Conservation (phyloP, 2,888 invertebrate species). For the Plagodis pulveraria region DNA sequence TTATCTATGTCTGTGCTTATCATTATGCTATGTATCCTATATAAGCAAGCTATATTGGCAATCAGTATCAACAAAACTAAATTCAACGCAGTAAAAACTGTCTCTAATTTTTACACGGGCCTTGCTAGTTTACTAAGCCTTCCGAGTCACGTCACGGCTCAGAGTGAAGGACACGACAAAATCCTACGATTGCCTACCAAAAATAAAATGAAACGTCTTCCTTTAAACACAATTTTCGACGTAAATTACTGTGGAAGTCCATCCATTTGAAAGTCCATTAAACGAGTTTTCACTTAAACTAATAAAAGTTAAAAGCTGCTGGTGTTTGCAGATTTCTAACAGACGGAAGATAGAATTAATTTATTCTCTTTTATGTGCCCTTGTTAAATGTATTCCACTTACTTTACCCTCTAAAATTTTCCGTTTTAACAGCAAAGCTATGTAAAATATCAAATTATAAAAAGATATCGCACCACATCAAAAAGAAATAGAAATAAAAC, state of each 20-base stretch:
- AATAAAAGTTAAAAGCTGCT: constrained; percentile 29
- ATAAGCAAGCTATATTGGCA: background rate
- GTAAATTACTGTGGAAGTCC: constrained; percentile 26
- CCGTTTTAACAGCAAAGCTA: constrained; percentile 1
- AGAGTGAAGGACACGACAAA: constrained; percentile 34
- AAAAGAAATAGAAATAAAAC: constrained; percentile 12
- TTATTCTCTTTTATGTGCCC: constrained; percentile 19
- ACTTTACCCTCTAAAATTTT: background rate
- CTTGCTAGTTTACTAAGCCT: constrained; percentile 42
- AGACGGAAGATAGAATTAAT: constrained; percentile 21
- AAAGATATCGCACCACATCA: background rate
- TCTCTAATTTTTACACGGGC: constrained; percentile 48
- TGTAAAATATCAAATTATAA: constrained; percentile 12
- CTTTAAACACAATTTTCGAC: constrained; percentile 31
- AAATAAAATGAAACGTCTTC: constrained; percentile 31
- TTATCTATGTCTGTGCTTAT: too few species aligned
- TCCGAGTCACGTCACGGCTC: constrained; percentile 28
- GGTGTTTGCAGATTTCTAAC: constrained; percentile 27
- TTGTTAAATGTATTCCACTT: background rate
- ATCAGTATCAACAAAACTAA: too few species aligned
- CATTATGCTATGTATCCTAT: too few species aligned
- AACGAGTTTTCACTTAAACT: constrained; percentile 32
- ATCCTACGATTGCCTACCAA: constrained; percentile 20
- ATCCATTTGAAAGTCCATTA: constrained; percentile 27
- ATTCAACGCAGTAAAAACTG: too few species aligned